Evolutionary conservation across 2,113 vertebrate species (phyloP).

Genomic region (Tautogolabrus adspersus): DNA sequence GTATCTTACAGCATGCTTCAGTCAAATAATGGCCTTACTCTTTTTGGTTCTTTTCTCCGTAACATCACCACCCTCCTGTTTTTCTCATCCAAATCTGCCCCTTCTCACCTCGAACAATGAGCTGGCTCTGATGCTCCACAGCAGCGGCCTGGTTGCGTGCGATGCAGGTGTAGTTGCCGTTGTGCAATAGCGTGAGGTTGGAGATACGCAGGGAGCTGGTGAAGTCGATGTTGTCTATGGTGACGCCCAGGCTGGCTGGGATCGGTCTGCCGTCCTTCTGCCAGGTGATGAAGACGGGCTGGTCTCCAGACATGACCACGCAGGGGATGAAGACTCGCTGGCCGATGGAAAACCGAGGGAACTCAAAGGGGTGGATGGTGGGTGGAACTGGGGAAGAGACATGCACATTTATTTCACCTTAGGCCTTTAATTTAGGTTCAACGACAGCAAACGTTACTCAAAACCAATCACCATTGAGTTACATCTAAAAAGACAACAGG

Average conservation of each 20-base stretch:
- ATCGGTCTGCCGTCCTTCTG: constrained; percentile 96
- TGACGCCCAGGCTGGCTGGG: constrained; percentile 94
- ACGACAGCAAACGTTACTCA: background rate
- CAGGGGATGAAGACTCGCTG: constrained; percentile 98
- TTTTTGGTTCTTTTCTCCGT: background rate
- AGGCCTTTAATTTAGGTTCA: background rate
- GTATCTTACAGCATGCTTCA: too few relatives aligned
- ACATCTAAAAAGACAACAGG: constrained; percentile 14
- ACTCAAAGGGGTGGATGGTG: constrained; percentile 98
- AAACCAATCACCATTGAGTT: background rate
- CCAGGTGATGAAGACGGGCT: constrained; percentile 98
- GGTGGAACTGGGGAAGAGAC: constrained; percentile 89
- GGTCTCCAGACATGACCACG: constrained; percentile 96
- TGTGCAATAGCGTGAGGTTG: constrained; percentile 96
- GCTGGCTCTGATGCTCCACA: constrained; percentile 95
- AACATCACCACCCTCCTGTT: too few relatives aligned
- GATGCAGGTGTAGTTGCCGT: constrained; percentile 98
- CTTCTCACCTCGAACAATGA: constrained; percentile 93
- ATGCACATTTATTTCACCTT: background rate
- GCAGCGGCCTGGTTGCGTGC: constrained; percentile 95
- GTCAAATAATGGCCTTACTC: too few relatives aligned
- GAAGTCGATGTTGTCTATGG: constrained; percentile 98
- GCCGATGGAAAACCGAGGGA: constrained; percentile 95
- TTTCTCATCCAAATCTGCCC: too few relatives aligned
- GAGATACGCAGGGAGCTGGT: constrained; percentile 97